Evolutionary conservation across 2,113 vertebrate genomes (phyloP).

Genomic region (Daphoenositta chrysoptera): DNA sequence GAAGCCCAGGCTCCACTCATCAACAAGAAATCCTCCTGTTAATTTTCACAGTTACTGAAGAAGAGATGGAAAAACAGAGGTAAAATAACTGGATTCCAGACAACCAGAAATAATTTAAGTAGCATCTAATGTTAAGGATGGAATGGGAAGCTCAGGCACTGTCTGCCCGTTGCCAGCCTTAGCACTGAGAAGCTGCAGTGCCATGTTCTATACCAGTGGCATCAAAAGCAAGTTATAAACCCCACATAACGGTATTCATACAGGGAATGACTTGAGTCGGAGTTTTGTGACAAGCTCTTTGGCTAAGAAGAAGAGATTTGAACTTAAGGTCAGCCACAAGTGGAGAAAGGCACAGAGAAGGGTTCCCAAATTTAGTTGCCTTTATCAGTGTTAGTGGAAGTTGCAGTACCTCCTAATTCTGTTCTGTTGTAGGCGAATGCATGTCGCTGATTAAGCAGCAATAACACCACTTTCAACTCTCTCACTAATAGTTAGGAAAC

Average conservation of each 20-base stretch:
- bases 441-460: not conserved
- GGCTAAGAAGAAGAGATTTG: not conserved
- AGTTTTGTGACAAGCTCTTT: not conserved
- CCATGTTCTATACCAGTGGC: not conserved
- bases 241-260: accelerated
- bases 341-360: not conserved
- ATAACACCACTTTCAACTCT: not conserved
- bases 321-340: not conserved
- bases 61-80: not conserved
- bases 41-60: not conserved
- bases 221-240: not conserved
- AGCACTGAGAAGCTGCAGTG: not conserved
- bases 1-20: not conserved
- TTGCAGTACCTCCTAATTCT: not conserved
- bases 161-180: not conserved
- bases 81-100: not conserved
- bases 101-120: not conserved
- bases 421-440: not conserved
- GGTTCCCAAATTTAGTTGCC: not conserved
- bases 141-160: not conserved
- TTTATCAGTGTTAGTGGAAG: not conserved
- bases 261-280: not conserved
- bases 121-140: not conserved
- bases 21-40: not conserved
- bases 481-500: not conserved